Evolutionary conservation across 2,113 vertebrate species (phyloP).

Genomic region (Calidris pugnax): DNA sequence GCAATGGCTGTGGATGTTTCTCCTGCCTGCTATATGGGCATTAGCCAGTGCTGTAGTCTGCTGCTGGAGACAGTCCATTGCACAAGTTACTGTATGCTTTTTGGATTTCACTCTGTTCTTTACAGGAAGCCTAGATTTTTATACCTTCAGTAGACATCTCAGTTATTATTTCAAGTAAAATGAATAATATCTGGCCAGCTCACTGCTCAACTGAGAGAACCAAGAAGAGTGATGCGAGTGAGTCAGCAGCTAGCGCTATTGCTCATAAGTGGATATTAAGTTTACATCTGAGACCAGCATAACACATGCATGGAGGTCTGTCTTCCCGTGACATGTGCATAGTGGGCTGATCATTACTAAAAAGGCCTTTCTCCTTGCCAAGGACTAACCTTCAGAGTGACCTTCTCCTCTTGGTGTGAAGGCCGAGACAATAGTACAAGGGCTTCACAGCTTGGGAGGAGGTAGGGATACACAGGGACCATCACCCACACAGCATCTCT

Average conservation of each 20-base stretch:
- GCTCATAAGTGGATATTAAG: neutral
- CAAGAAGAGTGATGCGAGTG: neutral
- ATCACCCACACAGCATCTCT: neutral
- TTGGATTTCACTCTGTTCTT: neutral
- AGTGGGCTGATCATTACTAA: neutral
- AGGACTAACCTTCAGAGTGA: neutral
- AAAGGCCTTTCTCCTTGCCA: neutral
- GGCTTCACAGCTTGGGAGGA: neutral
- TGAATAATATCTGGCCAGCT: conserved; percentile 23
- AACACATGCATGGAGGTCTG: neutral
- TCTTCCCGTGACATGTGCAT: neutral
- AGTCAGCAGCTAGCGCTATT: conserved; percentile 34
- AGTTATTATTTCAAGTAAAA: conserved; percentile 21
- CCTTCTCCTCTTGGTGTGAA: neutral
- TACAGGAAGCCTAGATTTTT: neutral
- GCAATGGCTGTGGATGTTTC: neutral
- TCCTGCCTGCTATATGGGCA: rapidly evolving
- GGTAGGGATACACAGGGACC: neutral
- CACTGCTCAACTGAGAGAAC: neutral
- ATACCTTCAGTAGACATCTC: neutral
- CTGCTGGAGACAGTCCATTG: neutral
- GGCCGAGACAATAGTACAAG: neutral
- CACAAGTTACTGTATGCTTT: neutral
- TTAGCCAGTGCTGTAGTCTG: neutral
- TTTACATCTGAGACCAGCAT: neutral